Evolutionary conservation across 2,888 invertebrate species (phyloP).

Genomic region (Caenorhabditis sp.): DNA sequence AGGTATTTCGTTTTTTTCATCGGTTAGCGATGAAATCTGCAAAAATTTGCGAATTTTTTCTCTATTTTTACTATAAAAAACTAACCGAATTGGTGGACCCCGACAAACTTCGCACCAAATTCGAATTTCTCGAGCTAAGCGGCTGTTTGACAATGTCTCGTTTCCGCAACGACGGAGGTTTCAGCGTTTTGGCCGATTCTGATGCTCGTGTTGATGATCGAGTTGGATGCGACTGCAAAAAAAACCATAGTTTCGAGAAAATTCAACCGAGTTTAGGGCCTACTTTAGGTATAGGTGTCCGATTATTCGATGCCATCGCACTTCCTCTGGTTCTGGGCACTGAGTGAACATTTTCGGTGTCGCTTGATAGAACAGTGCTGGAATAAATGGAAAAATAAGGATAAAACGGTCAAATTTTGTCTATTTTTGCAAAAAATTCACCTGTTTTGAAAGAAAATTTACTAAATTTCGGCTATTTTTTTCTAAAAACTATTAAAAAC

Average conservation of each 20-base stretch:
- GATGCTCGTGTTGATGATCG: slow-evolving; percentile 27
- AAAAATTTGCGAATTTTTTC: too few species aligned
- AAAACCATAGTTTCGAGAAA: too few species aligned
- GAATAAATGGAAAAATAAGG: neutral
- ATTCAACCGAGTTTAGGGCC: neutral
- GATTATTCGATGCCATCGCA: slow-evolving; percentile 5
- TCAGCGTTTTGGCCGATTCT: slow-evolving; percentile 18
- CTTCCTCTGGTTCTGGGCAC: neutral
- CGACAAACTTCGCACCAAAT: slow-evolving; percentile 43
- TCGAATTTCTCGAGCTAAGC: slow-evolving; percentile 43
- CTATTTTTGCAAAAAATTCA: too few species aligned
- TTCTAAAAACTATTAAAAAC: too few species aligned
- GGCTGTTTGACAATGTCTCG: slow-evolving; percentile 42
- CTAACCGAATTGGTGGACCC: slow-evolving; percentile 43
- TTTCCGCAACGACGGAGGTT: slow-evolving; percentile 22
- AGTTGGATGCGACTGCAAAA: slow-evolving; percentile 20
- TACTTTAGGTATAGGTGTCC: slow-evolving; percentile 5
- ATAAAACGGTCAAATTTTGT: neutral
- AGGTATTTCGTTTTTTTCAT: neutral
- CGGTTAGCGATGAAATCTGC: slow-evolving; percentile 4
- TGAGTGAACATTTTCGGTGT: slow-evolving; percentile 26
- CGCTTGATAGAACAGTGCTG: slow-evolving; percentile 17
- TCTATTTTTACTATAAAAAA: too few species aligned
- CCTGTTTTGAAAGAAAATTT: too few species aligned
- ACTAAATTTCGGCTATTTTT: too few species aligned